Evolutionary conservation across 1,140 invertebrate species (phyloP).

Genomic region (Metopolophium dirhodum): DNA sequence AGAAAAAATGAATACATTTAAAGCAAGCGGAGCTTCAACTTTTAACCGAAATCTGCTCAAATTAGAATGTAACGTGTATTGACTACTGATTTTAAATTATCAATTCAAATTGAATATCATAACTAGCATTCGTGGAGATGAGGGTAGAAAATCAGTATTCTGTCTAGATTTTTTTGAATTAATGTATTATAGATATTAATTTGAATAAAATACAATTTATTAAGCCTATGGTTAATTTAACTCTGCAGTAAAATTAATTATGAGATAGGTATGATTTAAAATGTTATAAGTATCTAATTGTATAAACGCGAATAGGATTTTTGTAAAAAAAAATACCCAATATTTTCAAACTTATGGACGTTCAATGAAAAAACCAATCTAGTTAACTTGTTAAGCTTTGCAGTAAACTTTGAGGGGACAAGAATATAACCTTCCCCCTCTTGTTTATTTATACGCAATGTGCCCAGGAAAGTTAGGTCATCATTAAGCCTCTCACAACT

Average conservation of each 20-base stretch:
- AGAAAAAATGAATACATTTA: background rate
- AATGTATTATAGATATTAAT: background rate
- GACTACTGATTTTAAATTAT: too few relatives aligned
- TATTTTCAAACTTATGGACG: background rate
- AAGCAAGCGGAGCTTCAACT: background rate
- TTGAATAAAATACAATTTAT: background rate
- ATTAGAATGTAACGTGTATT: background rate
- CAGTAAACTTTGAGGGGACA: background rate
- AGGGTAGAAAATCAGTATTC: background rate
- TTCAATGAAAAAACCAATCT: background rate
- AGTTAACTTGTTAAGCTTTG: conserved; percentile 17
- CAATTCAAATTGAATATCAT: too few relatives aligned
- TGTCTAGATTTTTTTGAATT: background rate
- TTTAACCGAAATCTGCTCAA: background rate
- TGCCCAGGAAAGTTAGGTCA: conserved; percentile 20
- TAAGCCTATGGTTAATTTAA: background rate
- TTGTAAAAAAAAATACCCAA: background rate
- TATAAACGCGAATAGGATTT: background rate
- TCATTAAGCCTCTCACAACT: conserved; percentile 41
- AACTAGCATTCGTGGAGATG: too few relatives aligned
- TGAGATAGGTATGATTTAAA: background rate
- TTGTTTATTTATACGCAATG: conserved; percentile 46
- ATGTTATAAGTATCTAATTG: background rate
- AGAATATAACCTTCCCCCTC: background rate
- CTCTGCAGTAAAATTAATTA: background rate